Base-by-base conservation (phyloP, 1,140 invertebrate genomes). In the Neodiprion lecontei region DNA sequence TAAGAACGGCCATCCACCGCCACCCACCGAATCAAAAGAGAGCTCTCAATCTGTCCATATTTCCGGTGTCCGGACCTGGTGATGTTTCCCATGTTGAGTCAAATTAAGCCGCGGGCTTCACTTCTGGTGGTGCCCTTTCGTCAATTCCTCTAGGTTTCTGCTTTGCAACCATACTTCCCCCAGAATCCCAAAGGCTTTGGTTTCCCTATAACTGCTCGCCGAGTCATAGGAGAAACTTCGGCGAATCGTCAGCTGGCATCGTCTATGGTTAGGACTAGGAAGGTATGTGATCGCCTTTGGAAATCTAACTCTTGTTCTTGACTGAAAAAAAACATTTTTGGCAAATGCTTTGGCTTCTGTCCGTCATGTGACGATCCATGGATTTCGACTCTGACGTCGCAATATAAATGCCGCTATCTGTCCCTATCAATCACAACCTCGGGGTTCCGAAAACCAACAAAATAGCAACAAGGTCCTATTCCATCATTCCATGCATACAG, bases 101-200 rank as follows among this genome's bases (percentile, higher is more conserved):
- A 95, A 96, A 95, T 96, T 95, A 94, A 94, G 94, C 94, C 93
- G 92, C 94, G 95, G 93, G 93, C 93, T 94, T 93, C 93, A 94
- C 93, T 95, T 92, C 94, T 95, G 93, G 93, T 95, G 93, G 94
- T 95, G 92, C 92, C 91, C 92, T 93, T 93, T 92, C 92, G 92
- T 93, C 92, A 94, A 95, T 95, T 95, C 92, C 94, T 95, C 17
- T 21, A 21, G 17, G 17, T 21, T 21, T 21, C 17, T 21, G 17
- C 17, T 21, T 21, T 21, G 17, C 92, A 91, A 92, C 17, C 17
- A 21, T 21, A 21, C 17, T 21, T 1, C 0, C 17, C 17, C 17
- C 0, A 21, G 17, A 21, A 95, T 93, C 92, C 93, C 92, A 93
- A 94, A 94, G 90, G 91, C 93, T 95, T 94, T 94, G 93, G 90